A percentile compares a stretch with the other conserved stretches of the same genome.
These are phyloP conservation scores for Tinea pellionella DNA, from an alignment of 2,888 invertebrate species.

Conservation along the genomic window DNA sequence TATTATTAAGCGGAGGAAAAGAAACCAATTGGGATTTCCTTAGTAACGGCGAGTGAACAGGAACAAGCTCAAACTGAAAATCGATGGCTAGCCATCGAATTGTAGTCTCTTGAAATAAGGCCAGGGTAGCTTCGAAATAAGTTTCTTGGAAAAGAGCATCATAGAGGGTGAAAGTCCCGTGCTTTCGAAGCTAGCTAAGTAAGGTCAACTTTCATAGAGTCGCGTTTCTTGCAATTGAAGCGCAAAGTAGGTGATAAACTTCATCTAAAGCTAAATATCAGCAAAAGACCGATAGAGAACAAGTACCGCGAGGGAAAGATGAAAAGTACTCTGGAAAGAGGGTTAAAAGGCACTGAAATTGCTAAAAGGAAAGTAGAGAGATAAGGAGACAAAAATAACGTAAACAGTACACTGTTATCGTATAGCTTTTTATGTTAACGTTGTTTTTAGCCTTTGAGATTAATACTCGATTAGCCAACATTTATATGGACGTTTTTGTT, in stretches of 20 bases:
- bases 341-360: slow-evolving; percentile 64
- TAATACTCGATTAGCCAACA: too few species aligned
- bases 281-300: slow-evolving; percentile 74
- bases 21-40: slow-evolving; percentile 74
- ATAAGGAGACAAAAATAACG: too few species aligned
- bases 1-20: slow-evolving; percentile 79
- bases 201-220: slow-evolving; percentile 37
- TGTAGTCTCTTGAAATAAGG: slow-evolving; percentile 66
- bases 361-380: slow-evolving; percentile 51
- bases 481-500: too few species aligned
- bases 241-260: slow-evolving; percentile 72
- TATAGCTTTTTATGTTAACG: too few species aligned
- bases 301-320: slow-evolving; percentile 79
- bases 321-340: slow-evolving; percentile 76
- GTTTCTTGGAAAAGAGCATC: slow-evolving; percentile 63
- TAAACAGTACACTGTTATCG: too few species aligned
- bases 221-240: slow-evolving; percentile 73
- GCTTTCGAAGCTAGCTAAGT: slow-evolving; percentile 31
- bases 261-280: slow-evolving; percentile 70
- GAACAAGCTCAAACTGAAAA: slow-evolving; percentile 67
- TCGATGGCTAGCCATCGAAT: slow-evolving; percentile 41
- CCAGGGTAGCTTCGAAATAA: slow-evolving; percentile 33
- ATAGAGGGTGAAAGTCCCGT: slow-evolving; percentile 67
- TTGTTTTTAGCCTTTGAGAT: too few species aligned
- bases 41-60: slow-evolving; percentile 74